These are phyloP conservation scores for Germaria angustata DNA, from an alignment of 2,888 invertebrate species.

Conservation along the genomic window DNA sequence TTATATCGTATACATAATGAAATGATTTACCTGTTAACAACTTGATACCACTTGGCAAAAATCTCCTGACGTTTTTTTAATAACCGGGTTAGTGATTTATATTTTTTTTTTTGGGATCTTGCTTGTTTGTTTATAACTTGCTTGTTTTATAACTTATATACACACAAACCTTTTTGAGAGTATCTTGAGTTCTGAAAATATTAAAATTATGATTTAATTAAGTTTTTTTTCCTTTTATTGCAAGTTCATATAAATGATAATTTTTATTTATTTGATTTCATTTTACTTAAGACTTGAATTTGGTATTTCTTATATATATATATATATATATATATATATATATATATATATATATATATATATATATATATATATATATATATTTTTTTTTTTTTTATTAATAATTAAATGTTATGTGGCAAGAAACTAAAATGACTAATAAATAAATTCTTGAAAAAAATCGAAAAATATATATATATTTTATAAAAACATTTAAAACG, in stretches of 20 bases:
- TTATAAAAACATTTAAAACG: conserved; percentile 36
- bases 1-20: conserved; percentile 26
- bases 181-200: conserved; percentile 52
- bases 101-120: conserved; percentile 17
- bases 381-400: no score
- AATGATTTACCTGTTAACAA: conserved; percentile 50
- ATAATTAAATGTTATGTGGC: conserved; percentile 39
- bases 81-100: conserved; percentile 43
- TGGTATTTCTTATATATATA: background rate
- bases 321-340: background rate
- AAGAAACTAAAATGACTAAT: conserved; percentile 14
- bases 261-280: conserved; percentile 29
- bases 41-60: conserved; percentile 14
- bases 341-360: background rate
- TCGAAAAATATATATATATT: background rate
- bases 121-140: conserved; percentile 18
- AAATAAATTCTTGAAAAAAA: background rate
- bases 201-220: conserved; percentile 42
- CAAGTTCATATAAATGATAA: conserved; percentile 16
- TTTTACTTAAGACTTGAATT: conserved; percentile 12
- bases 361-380: background rate
- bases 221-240: conserved; percentile 2
- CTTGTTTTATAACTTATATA: background rate
- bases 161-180: conserved; percentile 24
- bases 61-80: conserved; percentile 28